A percentile compares a stretch with the other conserved stretches of the same genome.
These are phyloP conservation scores for Phalloptychus januarius DNA, from an alignment of 2,797 vertebrate genomes.

Conservation along the genomic window DNA sequence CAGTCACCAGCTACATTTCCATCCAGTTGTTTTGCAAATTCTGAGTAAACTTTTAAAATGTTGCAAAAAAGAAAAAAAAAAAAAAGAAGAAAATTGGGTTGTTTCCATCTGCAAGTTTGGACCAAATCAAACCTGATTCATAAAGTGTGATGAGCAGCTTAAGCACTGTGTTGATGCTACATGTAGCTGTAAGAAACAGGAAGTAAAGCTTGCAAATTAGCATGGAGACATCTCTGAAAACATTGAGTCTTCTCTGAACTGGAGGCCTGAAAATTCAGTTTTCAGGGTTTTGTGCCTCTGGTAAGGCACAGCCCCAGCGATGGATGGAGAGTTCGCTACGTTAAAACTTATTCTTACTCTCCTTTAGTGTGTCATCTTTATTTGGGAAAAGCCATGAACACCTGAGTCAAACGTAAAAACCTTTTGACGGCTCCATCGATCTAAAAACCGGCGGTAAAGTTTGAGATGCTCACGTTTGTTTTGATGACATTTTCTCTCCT, in stretches of 20 bases:
- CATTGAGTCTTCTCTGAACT: neutral
- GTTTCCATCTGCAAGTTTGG: no score
- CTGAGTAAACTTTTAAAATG: neutral
- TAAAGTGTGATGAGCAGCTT: neutral
- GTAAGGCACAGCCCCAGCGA: no score
- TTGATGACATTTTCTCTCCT: neutral
- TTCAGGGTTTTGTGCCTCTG: no score
- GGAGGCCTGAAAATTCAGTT: no score
- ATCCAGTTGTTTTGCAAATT: neutral
- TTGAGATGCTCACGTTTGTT: neutral
- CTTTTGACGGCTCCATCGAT: neutral
- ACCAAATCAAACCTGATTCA: neutral
- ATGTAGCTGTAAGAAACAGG: no score
- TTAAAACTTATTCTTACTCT: no score
- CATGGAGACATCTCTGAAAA: neutral
- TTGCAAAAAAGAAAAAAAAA: neutral
- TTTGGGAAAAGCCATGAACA: neutral
- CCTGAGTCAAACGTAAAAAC: neutral
- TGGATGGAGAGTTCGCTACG: fast-evolving
- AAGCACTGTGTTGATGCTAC: neutral
- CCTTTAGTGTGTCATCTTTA: no score
- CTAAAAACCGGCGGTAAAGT: neutral
- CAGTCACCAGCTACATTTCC: no score
- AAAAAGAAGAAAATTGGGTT: neutral
- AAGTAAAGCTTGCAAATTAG: neutral